A percentile compares a stretch with the other conserved stretches of the same genome.
These are phyloP conservation scores for Pelagia noctiluca DNA, from an alignment of 30 jellyfish, hydroid and myxozoan genomes.

Conservation along the genomic window DNA sequence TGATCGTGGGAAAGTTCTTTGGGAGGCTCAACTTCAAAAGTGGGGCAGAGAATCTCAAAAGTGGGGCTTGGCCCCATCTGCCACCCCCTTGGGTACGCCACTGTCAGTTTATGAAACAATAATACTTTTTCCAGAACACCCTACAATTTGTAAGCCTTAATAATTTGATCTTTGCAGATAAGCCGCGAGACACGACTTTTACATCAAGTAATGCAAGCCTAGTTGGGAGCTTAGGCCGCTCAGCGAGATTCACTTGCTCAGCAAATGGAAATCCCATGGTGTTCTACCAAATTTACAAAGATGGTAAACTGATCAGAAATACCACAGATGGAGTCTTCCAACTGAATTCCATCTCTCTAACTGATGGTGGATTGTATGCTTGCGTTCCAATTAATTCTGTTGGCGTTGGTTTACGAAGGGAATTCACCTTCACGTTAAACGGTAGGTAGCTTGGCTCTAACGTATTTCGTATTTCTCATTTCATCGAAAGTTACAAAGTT, in stretches of 20 bases:
- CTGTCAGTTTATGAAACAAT: background rate
- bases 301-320: conserved; percentile 32
- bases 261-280: conserved; percentile 61
- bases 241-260: conserved; percentile 51
- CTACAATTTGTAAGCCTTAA: too few relatives aligned
- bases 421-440: conserved; percentile 22
- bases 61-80: too few relatives aligned
- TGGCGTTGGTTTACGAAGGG: conserved; percentile 58
- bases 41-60: too few relatives aligned
- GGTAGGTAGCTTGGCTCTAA: conserved; percentile 18
- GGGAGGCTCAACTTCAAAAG: too few relatives aligned
- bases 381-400: conserved; percentile 69
- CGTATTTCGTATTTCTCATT: background rate
- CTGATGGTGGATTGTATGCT: conserved; percentile 59
- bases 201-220: conserved; percentile 23
- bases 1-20: too few relatives aligned
- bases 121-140: background rate
- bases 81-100: too few relatives aligned
- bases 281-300: conserved; percentile 61
- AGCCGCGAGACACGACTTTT: conserved; percentile 56
- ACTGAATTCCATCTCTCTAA: conserved; percentile 17
- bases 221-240: conserved; percentile 40
- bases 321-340: conserved; percentile 41
- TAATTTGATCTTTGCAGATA: conserved; percentile 41
- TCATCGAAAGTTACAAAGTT: background rate